Percentiles rank a stretch among this genome's conserved stretches.
Evolutionary conservation across 2,888 invertebrate genomes (phyloP).

Genomic region (Dione juno): DNA sequence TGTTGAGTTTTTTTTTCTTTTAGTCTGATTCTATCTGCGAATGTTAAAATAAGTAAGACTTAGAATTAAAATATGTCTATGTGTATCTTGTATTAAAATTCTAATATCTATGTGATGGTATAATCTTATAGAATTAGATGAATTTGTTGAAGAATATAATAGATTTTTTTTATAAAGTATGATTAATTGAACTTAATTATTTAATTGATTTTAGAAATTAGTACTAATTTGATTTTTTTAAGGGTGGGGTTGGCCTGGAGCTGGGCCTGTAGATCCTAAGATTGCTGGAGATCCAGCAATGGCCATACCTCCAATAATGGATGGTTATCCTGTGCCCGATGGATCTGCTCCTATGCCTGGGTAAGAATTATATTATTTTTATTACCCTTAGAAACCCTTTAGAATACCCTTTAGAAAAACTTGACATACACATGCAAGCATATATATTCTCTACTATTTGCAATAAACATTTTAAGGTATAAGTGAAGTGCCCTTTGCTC

Average conservation of each 20-base stretch:
- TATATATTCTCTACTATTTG: neutral
- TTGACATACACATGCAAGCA: too few species aligned
- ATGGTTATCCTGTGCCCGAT: slow-evolving; percentile 65
- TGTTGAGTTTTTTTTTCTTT: too few species aligned
- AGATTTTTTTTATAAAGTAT: neutral
- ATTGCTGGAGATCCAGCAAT: slow-evolving; percentile 62
- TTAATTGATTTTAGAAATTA: neutral
- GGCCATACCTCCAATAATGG: slow-evolving; percentile 64
- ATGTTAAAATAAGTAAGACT: too few species aligned
- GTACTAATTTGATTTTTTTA: slow-evolving; percentile 16
- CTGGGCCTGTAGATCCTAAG: slow-evolving; percentile 66
- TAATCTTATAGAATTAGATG: neutral
- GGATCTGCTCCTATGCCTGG: slow-evolving; percentile 62
- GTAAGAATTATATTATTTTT: slow-evolving; percentile 54
- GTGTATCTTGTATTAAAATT: neutral
- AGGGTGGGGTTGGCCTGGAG: slow-evolving; percentile 75
- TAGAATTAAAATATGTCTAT: neutral
- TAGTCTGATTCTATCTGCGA: too few species aligned
- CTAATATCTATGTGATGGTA: neutral
- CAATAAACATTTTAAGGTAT: slow-evolving; percentile 4
- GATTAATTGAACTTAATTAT: too few species aligned
- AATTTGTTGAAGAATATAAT: neutral
- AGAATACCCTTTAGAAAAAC: neutral
- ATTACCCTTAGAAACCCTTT: too few species aligned
- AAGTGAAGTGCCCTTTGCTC: slow-evolving; percentile 17